These are phyloP conservation scores for Agrypnus murinus DNA, from an alignment of 2,888 invertebrate genomes.

Conservation along the genomic window DNA sequence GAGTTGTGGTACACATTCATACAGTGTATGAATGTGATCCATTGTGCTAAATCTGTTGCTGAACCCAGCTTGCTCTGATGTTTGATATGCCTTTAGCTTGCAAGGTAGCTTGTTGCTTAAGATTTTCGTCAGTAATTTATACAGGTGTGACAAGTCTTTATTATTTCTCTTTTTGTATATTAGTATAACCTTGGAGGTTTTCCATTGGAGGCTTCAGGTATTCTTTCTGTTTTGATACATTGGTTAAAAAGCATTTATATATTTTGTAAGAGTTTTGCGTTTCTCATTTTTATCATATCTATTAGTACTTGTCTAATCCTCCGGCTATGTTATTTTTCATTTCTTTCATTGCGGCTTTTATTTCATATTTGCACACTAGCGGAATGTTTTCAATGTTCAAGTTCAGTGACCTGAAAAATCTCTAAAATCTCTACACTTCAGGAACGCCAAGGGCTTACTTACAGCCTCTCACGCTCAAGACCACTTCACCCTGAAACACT, in stretches of 20 bases:
- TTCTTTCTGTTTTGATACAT: conserved; percentile 3
- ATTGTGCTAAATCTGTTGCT: conserved; percentile 1
- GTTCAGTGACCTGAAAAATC: too few species aligned
- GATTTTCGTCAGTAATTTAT: conserved; percentile 9
- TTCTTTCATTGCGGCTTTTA: too few species aligned
- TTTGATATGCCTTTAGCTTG: conserved; percentile 11
- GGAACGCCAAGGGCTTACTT: too few species aligned
- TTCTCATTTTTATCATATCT: conserved; percentile 16
- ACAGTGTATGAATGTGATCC: conserved; percentile 7
- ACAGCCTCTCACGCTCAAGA: too few species aligned
- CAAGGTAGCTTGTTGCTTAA: neutral
- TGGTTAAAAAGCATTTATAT: conserved; percentile 3
- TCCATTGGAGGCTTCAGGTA: conserved; percentile 2
- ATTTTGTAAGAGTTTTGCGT: conserved; percentile 2
- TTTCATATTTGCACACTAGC: conserved; percentile 8
- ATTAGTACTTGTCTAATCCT: neutral
- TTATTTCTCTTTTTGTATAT: conserved; percentile 6
- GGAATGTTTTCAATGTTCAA: conserved; percentile 14
- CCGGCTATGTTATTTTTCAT: conserved; percentile 4
- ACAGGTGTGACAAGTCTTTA: conserved; percentile 10
- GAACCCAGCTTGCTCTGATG: conserved; percentile 5
- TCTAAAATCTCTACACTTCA: too few species aligned
- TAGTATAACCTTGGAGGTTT: conserved; percentile 4
- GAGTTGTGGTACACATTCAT: too few species aligned
- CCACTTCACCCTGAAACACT: too few species aligned